phyloP scores from a whole-genome alignment of 2,888 invertebrate genomes.

The Clitarchus hookeri region DNA sequence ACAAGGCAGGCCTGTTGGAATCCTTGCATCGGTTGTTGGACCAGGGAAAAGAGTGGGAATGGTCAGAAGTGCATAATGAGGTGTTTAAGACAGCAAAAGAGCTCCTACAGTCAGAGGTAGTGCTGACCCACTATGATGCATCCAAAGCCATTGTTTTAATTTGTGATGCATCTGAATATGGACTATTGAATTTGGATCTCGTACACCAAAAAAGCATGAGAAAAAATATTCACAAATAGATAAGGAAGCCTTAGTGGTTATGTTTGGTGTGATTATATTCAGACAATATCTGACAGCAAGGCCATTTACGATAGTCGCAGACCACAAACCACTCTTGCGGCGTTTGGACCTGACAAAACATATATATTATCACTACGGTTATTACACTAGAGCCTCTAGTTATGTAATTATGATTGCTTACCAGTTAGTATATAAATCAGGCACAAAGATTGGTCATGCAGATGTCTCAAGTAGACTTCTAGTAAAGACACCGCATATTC shows the following conservation, averaged over 20 bases:
- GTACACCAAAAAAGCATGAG: background rate
- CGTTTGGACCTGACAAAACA: background rate
- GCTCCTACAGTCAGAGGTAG: background rate
- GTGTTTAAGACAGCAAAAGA: background rate
- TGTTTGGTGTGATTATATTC: background rate
- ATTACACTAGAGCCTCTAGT: background rate
- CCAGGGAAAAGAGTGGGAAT: too few relatives aligned
- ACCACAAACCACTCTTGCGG: background rate
- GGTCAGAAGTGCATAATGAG: background rate
- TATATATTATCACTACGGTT: background rate
- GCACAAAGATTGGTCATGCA: background rate
- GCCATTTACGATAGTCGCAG: background rate
- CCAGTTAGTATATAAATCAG: background rate
- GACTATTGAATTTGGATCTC: background rate
- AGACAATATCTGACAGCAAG: background rate
- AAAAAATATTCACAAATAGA: background rate
- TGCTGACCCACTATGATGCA: background rate
- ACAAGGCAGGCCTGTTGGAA: too few relatives aligned
- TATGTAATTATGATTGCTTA: background rate
- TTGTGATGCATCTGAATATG: constrained; percentile 12
- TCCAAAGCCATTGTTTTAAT: background rate
- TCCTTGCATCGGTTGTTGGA: too few relatives aligned
- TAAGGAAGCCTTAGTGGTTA: background rate
- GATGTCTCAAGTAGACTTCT: background rate
- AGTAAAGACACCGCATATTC: background rate